Evolutionary conservation across 2,797 vertebrate genomes (phyloP), one percentile per base, ranked within the genome.

Genomic region (Acipenser oxyrinchus): DNA sequence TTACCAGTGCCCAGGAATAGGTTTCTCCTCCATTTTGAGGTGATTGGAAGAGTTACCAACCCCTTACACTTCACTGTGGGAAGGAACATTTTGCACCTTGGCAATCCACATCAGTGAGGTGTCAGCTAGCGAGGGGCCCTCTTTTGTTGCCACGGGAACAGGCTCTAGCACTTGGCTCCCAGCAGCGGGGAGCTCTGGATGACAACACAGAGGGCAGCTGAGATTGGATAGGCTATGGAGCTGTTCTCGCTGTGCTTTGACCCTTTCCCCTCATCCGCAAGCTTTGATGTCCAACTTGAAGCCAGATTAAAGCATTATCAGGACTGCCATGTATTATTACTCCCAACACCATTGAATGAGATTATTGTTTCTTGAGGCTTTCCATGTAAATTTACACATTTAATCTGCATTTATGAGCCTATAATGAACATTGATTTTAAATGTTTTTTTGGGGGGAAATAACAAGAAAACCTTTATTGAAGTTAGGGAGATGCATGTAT

Each of bases 81-180:
- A 67, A 51, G 62, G 55, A 60, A 23, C 13, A 7, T 60, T 67
- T n/a, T 8, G n/a, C 62, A 67, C 69, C 65, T 53, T 70, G 65
- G 51, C 68, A 64, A 51, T 62, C 48, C 57, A 12, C 59, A 55
- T 66, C 49, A 10, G 12, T 58, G 12, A 58, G 55, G 55, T 58
- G 55, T 58, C 55, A n/a, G 55, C 55, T 11, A 13, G 10, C 11
- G 12, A 58, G 12, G 23, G 51, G 58, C 10, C 57, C 49, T 12
- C 61, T 63, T 51, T 60, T 57, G 66, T 70, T 67, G n/a, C 55
- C 65, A 37, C 60, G 66, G 66, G 64, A 58, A 63, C 61, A 7
- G 65, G 69, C 60, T 53, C 11, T 49, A 5, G 49, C 60, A 49
- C 62, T 57, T 18, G 61, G 65, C 64, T 23, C 49, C 59, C 68